Percentiles rank a stretch among this genome's conserved stretches.
Evolutionary conservation across 2,888 invertebrate genomes (phyloP).

Genomic region (Bursaphelenchus okinawaensis): DNA sequence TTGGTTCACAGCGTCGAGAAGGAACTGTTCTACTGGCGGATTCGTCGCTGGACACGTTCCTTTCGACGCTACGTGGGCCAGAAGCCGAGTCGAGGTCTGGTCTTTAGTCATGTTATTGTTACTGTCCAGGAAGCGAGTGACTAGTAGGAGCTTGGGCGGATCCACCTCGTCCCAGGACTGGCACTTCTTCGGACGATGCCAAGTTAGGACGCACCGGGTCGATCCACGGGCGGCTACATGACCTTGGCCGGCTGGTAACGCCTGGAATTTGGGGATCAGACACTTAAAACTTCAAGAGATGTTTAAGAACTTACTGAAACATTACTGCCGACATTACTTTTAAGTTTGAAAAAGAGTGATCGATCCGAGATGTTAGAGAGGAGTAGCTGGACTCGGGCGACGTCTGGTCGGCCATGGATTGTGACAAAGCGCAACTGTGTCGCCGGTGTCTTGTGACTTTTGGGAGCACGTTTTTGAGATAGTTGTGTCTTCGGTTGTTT

Average conservation of each 20-base stretch:
- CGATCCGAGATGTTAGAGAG: slow-evolving; percentile 49
- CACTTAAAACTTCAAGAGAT: neutral
- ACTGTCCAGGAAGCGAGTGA: slow-evolving; percentile 31
- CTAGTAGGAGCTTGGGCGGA: slow-evolving; percentile 37
- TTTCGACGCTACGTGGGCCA: slow-evolving; percentile 22
- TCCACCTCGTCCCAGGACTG: slow-evolving; percentile 33
- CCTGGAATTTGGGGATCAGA: slow-evolving; percentile 15
- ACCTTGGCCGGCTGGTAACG: slow-evolving; percentile 36
- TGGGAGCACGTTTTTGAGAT: too few relatives aligned
- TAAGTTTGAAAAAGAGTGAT: slow-evolving; percentile 30
- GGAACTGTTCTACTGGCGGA: slow-evolving; percentile 41
- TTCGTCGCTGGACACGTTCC: slow-evolving; percentile 32
- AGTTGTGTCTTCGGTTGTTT: too few relatives aligned
- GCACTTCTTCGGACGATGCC: slow-evolving; percentile 31
- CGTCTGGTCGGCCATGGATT: slow-evolving; percentile 20
- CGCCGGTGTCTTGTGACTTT: slow-evolving; percentile 1
- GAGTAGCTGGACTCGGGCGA: slow-evolving; percentile 38
- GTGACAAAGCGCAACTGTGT: slow-evolving; percentile 19
- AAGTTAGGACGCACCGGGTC: slow-evolving; percentile 38
- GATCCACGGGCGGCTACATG: slow-evolving; percentile 42
- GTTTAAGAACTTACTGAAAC: slow-evolving; percentile 22
- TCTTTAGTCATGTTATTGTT: slow-evolving; percentile 18
- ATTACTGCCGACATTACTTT: slow-evolving; percentile 32
- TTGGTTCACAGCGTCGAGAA: slow-evolving; percentile 42
- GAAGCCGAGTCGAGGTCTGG: slow-evolving; percentile 26